Evolutionary conservation across 2,113 vertebrate species (phyloP), one percentile per base, ranked within the genome.

Genomic region (Antigone vipio): DNA sequence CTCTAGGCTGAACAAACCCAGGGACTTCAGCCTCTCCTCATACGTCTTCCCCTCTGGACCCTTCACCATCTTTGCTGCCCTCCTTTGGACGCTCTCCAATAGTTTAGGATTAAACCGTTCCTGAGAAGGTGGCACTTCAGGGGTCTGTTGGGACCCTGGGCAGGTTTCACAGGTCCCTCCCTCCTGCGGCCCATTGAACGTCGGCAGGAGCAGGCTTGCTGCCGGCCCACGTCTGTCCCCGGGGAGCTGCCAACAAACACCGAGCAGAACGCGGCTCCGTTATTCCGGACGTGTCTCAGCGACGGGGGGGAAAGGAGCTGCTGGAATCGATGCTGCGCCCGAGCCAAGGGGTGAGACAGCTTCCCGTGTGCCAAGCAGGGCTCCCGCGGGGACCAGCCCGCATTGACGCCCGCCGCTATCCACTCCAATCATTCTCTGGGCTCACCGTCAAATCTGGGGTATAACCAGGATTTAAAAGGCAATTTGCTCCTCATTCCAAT

Each of bases 371-470:
- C 17, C 1, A 17, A 9, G 6, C 6, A 2, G 2, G 7, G 55
- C 52, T 35, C 59, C 49, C n/a, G 0, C 34, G 1, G 72, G 24
- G 49, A 15, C 35, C 29, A 32, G 62, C 59, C 56, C 4, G 12
- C 11, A 0, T 4, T 17, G 62, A 1, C 34, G 0, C 24, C 18
- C 9, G 5, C n/a, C 21, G 4, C 49, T 2, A 0, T 5, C 3
- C 24, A 0, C 45, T 47, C 63, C 27, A 1, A 0, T 19, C 68
- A 0, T 13, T 7, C 80, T 34, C 56, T 1, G 42, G 72, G 79
- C 71, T 93, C 38, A 2, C 56, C 63, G 2, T 5, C 71, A 42
- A 10, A 56, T 8, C 38, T 9, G 42, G 52, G 85, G 8, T 5
- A 34, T 19, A 53, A 32, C 58, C 21, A 15, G 81, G 76, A 12